phyloP scores from a whole-genome alignment of 2,888 invertebrate species.

The Esperia sulphurella region DNA sequence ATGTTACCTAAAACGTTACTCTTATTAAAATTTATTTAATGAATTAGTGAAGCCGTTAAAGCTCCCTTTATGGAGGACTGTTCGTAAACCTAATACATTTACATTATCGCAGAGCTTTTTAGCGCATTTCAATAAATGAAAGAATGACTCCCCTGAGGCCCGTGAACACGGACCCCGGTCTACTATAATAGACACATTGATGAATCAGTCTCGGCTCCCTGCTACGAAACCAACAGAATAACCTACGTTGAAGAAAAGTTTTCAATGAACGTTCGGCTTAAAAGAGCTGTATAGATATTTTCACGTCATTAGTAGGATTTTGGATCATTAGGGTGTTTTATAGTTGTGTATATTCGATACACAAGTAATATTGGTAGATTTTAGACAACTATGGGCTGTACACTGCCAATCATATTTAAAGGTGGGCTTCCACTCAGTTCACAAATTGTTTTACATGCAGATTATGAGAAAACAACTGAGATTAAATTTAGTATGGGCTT shows the following conservation, averaged over 20 bases:
- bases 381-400: no score
- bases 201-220: constrained; percentile 40
- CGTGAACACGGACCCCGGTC: constrained; percentile 19
- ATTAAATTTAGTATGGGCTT: no score
- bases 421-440: no score
- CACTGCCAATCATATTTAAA: no score
- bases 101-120: constrained; percentile 35
- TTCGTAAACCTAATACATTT: constrained; percentile 29
- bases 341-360: no score
- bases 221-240: not conserved
- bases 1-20: no score
- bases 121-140: constrained; percentile 63
- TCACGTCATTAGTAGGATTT: no score
- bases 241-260: not conserved
- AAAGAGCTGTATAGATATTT: no score
- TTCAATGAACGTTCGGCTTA: not conserved
- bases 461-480: no score
- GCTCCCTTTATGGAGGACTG: constrained; percentile 8
- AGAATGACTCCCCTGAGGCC: constrained; percentile 52
- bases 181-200: constrained; percentile 67
- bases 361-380: no score
- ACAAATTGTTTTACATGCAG: no score
- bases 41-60: constrained; percentile 13
- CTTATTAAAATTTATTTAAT: constrained; percentile 7
- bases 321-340: no score